Conservation (phyloP, 2,888 invertebrate genomes). For the Sarcophaga rosellei region DNA sequence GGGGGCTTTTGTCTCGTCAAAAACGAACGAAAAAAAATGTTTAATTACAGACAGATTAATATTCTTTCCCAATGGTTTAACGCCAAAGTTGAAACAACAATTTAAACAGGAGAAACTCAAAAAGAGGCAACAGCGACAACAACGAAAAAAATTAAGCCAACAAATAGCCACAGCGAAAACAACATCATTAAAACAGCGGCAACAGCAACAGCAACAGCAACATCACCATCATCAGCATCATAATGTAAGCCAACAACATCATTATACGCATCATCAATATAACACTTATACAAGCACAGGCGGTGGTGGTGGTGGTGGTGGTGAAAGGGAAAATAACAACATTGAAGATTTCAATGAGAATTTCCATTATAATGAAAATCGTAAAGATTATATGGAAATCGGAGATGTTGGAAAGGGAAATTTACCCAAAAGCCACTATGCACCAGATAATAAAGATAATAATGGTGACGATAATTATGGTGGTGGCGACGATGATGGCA, state of each 20-base stretch:
- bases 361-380: conserved; percentile 60
- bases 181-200: conserved; percentile 56
- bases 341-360: conserved; percentile 59
- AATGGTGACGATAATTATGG: not conserved
- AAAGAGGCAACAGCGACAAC: conserved; percentile 67
- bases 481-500: conserved; percentile 5
- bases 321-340: conserved; percentile 62
- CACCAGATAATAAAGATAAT: conserved; percentile 68
- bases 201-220: conserved; percentile 54
- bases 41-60: conserved; percentile 78
- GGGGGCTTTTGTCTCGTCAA: conserved; percentile 38
- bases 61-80: conserved; percentile 78
- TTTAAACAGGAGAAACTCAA: conserved; percentile 71
- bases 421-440: conserved; percentile 61
- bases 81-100: conserved; percentile 77
- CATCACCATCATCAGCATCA: conserved; percentile 51
- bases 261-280: conserved; percentile 46
- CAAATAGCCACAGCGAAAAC: conserved; percentile 62
- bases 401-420: conserved; percentile 76
- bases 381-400: conserved; percentile 71
- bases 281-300: conserved; percentile 34
- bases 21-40: conserved; percentile 42
- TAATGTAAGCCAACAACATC: conserved; percentile 56
- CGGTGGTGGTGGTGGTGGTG: conserved; percentile 7
- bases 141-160: conserved; percentile 66